Percentiles rank a stretch among this genome's conserved stretches.
phyloP scores from a whole-genome alignment of 2,888 invertebrate genomes.

The Helicoverpa assulta region DNA sequence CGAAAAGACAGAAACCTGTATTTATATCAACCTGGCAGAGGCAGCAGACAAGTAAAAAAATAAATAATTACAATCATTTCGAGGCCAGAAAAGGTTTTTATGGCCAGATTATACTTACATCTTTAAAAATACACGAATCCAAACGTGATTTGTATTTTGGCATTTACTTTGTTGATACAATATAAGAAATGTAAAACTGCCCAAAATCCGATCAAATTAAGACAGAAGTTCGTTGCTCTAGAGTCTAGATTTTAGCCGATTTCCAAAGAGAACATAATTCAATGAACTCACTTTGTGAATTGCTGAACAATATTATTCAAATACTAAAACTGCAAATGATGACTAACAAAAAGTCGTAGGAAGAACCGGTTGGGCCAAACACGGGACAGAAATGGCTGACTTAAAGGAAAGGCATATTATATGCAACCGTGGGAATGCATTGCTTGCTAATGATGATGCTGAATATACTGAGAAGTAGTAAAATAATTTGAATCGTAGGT shows the following conservation, averaged over 20 bases:
- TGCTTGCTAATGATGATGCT: background rate
- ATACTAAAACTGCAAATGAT: constrained; percentile 3
- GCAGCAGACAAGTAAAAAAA: background rate
- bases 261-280: background rate
- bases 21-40: background rate
- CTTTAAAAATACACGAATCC: background rate
- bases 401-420: background rate
- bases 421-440: background rate
- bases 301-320: background rate
- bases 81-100: background rate
- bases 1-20: background rate
- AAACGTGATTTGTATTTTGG: background rate
- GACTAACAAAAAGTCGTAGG: background rate
- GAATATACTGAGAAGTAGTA: background rate
- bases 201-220: constrained; percentile 8
- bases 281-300: constrained; percentile 4
- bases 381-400: background rate
- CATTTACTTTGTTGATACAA: too few species aligned
- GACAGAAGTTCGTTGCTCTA: constrained; percentile 25
- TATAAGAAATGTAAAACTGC: too few species aligned
- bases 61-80: background rate
- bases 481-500: background rate
- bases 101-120: background rate
- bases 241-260: constrained; percentile 19
- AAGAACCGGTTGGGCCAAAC: background rate